phyloP scores from a whole-genome alignment of 2,113 vertebrate genomes.

The Pomatorhinus ruficollis region DNA sequence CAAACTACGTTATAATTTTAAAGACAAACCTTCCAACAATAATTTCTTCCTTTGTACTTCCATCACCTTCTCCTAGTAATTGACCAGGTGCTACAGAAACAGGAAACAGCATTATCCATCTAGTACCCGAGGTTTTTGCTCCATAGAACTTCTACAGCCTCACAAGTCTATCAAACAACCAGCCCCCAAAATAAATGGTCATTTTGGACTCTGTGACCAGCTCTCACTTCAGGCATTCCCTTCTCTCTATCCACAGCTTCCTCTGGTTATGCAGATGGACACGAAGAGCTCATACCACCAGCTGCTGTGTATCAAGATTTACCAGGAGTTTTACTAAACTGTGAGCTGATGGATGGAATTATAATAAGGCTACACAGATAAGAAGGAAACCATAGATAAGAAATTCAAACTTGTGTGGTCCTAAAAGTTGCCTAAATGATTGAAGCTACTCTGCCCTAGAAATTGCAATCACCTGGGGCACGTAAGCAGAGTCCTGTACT shows the following conservation, averaged over 20 bases:
- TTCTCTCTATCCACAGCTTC: not conserved
- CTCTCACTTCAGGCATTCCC: not conserved
- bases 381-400: not conserved
- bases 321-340: not conserved
- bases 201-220: not conserved
- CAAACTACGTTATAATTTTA: not conserved
- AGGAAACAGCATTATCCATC: not conserved
- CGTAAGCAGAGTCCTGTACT: accelerated
- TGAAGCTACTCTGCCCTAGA: not conserved
- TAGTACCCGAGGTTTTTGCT: not conserved
- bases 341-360: not conserved
- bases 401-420: not conserved
- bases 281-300: accelerated
- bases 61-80: not conserved
- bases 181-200: accelerated
- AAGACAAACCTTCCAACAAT: not conserved
- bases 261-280: not conserved
- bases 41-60: not conserved
- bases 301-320: not conserved
- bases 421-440: not conserved
- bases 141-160: not conserved
- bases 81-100: not conserved
- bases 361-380: not conserved
- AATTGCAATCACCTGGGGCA: not conserved
- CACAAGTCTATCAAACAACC: not conserved